A percentile compares a stretch with the other conserved stretches of the same genome.
These are phyloP conservation scores for Eptesicus fuscus DNA, from an alignment of 2,113 vertebrate genomes.

Conservation along the genomic window DNA sequence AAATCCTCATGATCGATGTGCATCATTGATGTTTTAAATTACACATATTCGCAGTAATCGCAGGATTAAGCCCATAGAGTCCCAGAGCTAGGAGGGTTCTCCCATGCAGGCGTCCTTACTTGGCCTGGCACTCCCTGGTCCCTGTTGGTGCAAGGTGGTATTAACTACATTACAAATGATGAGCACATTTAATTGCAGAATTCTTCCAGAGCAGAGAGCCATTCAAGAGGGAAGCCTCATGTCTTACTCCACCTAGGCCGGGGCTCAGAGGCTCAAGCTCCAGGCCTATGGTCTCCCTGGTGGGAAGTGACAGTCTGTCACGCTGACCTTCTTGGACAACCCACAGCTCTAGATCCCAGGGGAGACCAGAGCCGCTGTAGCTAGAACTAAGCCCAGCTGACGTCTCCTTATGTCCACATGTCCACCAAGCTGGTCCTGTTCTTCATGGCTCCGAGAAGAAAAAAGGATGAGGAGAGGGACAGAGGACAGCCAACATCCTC, in stretches of 20 bases:
- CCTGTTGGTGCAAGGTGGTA: not conserved
- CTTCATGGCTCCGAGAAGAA: not conserved
- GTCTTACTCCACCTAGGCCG: not conserved
- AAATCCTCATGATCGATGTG: not conserved
- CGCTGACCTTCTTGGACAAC: not conserved
- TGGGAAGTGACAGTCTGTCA: not conserved
- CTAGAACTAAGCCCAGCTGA: not conserved
- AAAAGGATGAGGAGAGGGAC: not conserved
- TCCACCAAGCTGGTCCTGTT: not conserved
- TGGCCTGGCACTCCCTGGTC: not conserved
- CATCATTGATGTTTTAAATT: conserved; percentile 24
- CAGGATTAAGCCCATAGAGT: not conserved
- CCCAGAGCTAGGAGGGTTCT: not conserved
- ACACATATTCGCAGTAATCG: not conserved
- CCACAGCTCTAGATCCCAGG: not conserved
- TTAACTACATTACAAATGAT: not conserved
- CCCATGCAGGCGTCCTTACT: not conserved
- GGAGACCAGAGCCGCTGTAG: not conserved
- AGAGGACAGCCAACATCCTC: not conserved
- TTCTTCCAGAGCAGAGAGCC: not conserved
- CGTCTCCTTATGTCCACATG: not conserved
- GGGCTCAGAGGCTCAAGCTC: not conserved
- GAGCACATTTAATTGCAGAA: not conserved
- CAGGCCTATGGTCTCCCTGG: not conserved
- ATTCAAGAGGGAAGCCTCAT: not conserved